Evolutionary conservation across 2,888 invertebrate genomes (phyloP), one percentile per base, ranked within the genome.

Genomic region (Zygothrica quintamaculata): DNA sequence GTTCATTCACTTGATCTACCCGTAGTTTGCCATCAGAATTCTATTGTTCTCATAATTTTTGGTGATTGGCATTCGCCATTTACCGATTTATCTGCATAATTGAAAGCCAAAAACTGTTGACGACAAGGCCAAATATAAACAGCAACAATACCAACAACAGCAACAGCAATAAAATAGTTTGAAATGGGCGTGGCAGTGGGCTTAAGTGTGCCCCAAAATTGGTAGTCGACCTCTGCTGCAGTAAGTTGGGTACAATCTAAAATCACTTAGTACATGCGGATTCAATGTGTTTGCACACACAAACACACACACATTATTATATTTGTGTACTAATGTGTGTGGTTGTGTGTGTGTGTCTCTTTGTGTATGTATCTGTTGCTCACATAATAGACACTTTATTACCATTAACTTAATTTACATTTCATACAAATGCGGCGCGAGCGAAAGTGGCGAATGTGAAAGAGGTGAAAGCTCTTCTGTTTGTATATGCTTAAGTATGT

Each of bases 351-450:
- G 12, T 50, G 37, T 13, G 16, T 42, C 40, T 31, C 34, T 33
- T 18, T 56, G 18, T 46, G 16, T 55, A 40, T 60, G 34, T 53
- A 64, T 56, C 36, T 56, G 70, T 56, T 65, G 66, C 75, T 69
- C 74, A 77, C 70, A 80, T 80, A 80, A 84, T 80, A 77, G 76
- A 68, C 84, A 80, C 84, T 84, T 80, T 80, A 80, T 80, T 80
- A 77, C 76, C 80, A 77, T 84, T 77, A 84, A 80, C 81, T 80
- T 68, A 68, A 84, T 80, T 84, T 77, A 76, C 74, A 80, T 80
- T 77, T 80, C 62, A 80, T 80, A 73, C 76, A 73, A 84, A 84
- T 80, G 77, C 61, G 73, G 50, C 75, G 62, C 73, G 66, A 59
- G 51, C 61, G 43, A 66, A 75, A 2, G 64, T 65, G 69, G 51